These are phyloP conservation scores for Mantis religiosa DNA, from an alignment of 2,888 invertebrate genomes.

Conservation along the genomic window DNA sequence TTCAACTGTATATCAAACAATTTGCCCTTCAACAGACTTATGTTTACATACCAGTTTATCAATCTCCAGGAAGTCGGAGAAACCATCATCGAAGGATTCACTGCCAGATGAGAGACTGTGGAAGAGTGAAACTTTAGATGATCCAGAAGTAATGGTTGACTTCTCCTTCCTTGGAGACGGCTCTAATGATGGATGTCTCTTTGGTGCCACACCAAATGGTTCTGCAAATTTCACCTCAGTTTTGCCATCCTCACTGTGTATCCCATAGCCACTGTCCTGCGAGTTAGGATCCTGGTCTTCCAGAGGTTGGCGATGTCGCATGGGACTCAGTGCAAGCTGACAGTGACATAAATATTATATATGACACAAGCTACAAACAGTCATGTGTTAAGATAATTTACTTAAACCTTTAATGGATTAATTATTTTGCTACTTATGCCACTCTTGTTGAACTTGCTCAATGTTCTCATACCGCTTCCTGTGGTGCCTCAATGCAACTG, in stretches of 20 bases:
- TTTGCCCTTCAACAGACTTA: too few species aligned
- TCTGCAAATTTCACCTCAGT: slow-evolving; percentile 41
- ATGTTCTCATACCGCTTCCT: too few species aligned
- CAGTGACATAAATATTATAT: too few species aligned
- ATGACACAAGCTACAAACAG: too few species aligned
- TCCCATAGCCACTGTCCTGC: slow-evolving; percentile 56
- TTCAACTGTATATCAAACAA: too few species aligned
- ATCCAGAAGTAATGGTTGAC: background rate
- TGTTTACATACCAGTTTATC: slow-evolving; percentile 44
- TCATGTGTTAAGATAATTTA: too few species aligned
- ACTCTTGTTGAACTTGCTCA: too few species aligned
- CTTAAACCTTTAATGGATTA: too few species aligned
- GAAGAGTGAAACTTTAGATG: slow-evolving; percentile 39
- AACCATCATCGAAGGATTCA: slow-evolving; percentile 55
- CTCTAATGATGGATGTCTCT: slow-evolving; percentile 34
- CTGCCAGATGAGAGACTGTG: slow-evolving; percentile 53
- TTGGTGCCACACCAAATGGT: slow-evolving; percentile 44
- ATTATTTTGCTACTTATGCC: too few species aligned
- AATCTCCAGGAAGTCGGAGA: slow-evolving; percentile 58
- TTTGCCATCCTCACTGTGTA: slow-evolving; percentile 40
- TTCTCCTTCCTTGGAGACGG: slow-evolving; percentile 34
- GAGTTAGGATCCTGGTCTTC: slow-evolving; percentile 55
- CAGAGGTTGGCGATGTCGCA: slow-evolving; percentile 42
- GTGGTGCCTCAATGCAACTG: too few species aligned
- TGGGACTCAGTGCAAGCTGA: background rate